Percentiles rank a stretch among this genome's conserved stretches.
phyloP scores from a whole-genome alignment of 2,797 vertebrate genomes.

The Enteromius afrohamiltoni region DNA sequence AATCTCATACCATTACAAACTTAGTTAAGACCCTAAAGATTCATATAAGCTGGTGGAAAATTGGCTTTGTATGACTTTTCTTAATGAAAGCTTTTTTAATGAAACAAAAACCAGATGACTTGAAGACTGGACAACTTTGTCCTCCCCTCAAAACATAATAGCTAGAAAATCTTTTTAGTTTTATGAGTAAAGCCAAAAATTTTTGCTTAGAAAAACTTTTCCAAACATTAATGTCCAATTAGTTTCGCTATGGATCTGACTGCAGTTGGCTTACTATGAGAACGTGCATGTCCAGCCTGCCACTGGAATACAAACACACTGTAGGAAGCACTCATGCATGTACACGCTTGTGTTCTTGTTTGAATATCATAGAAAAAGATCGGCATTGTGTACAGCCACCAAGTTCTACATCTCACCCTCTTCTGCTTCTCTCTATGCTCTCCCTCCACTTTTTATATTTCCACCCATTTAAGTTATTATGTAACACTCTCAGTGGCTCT shows the following conservation, averaged over 20 bases:
- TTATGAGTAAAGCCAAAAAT: neutral
- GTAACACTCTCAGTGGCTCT: constrained; percentile 46
- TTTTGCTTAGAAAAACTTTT: neutral
- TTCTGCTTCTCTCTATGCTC: constrained; percentile 22
- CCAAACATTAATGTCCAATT: constrained; percentile 37
- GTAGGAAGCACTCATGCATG: neutral
- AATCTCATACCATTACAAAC: too few species aligned
- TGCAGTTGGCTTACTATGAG: neutral
- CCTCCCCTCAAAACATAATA: neutral
- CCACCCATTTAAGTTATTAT: constrained; percentile 54
- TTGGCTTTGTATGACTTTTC: too few species aligned
- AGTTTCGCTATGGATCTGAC: constrained; percentile 26
- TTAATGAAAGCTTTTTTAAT: neutral
- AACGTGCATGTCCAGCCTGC: neutral
- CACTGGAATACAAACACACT: constrained; percentile 17
- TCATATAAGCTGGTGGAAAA: too few species aligned
- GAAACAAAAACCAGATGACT: neutral
- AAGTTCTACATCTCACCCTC: constrained; percentile 24
- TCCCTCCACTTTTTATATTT: constrained; percentile 43
- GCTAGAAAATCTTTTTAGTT: neutral
- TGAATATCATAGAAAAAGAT: constrained; percentile 21
- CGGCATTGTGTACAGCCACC: neutral
- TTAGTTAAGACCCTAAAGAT: too few species aligned
- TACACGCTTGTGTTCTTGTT: neutral
- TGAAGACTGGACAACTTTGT: neutral